Evolutionary conservation across 2,888 invertebrate genomes (phyloP), one percentile per base, ranked within the genome.

Genomic region (Latheticus oryzae): DNA sequence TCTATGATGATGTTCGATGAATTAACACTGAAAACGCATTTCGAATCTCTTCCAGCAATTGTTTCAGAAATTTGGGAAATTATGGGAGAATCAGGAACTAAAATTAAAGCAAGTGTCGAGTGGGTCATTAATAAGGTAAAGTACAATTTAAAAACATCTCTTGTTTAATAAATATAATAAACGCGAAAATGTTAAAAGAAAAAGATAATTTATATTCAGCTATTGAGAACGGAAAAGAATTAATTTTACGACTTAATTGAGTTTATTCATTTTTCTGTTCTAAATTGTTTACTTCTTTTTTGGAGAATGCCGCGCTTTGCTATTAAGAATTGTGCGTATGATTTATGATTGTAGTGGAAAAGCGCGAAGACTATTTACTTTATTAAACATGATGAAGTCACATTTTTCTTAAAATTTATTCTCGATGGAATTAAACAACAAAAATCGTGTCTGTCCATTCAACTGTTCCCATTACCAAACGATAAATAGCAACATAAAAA

Each of bases 81-180:
- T 66, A 90, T 93, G 90, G 93, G 92, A 0, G 91, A 91, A 47
- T 91, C 92, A 0, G 91, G 91, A 4, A 84, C 87, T 63, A 90
- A 90, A 0, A 84, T 93, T 11, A 86, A 90, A 35, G 86, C 89
- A 62, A 90, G 90, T 63, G 79, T 93, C 5, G 78, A 87, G 0
- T 91, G 88, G 85, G 83, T 91, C 0, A 86, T 91, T 0, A 87
- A 90, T 58, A 85, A 87, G 40, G 82, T 83, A 78, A 72, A 23
- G 9, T 16, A 33, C 13, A 12, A 37, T 9, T 11, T 32, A 13
- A 32, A 11, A 26, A 24, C 5, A 13, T n/a, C n/a, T n/a, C n/a
- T n/a, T n/a, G n/a, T n/a, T n/a, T n/a, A n/a, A n/a, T n/a, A n/a
- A n/a, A n/a, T n/a, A n/a, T n/a, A n/a, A n/a, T n/a, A n/a, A n/a